Conservation (phyloP, 2,888 invertebrate species). For the Pristionchus mayeri region DNA sequence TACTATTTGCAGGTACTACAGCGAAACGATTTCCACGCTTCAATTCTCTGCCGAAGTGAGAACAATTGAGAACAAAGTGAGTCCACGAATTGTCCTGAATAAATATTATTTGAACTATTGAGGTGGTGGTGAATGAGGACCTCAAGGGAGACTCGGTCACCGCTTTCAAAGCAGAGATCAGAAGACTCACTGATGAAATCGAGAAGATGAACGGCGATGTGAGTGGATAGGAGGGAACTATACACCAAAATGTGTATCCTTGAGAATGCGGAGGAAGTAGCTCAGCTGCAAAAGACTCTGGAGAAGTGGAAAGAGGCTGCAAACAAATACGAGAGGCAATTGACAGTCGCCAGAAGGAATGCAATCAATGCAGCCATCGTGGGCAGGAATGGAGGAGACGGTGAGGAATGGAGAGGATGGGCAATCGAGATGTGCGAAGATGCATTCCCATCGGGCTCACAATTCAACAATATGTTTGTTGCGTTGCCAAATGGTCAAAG, state of each 20-base stretch:
- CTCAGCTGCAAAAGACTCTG: background rate
- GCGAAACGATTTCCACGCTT: constrained; percentile 77
- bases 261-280: background rate
- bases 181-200: constrained; percentile 59
- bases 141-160: constrained; percentile 76
- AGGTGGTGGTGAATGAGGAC: constrained; percentile 77
- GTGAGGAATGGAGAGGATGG: background rate
- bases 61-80: constrained; percentile 77
- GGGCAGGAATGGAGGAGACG: background rate
- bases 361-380: background rate
- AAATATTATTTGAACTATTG: background rate
- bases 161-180: constrained; percentile 76
- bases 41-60: constrained; percentile 77
- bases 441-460: no score
- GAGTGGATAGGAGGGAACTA: no score
- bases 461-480: no score
- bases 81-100: background rate
- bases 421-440: background rate
- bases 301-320: constrained; percentile 43
- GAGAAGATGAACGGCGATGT: background rate
- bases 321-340: background rate
- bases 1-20: constrained; percentile 75
- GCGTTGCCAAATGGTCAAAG: no score
- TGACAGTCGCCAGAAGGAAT: background rate
- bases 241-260: no score